Conservation (phyloP, 2,888 invertebrate genomes). For the Germaria angustata region DNA sequence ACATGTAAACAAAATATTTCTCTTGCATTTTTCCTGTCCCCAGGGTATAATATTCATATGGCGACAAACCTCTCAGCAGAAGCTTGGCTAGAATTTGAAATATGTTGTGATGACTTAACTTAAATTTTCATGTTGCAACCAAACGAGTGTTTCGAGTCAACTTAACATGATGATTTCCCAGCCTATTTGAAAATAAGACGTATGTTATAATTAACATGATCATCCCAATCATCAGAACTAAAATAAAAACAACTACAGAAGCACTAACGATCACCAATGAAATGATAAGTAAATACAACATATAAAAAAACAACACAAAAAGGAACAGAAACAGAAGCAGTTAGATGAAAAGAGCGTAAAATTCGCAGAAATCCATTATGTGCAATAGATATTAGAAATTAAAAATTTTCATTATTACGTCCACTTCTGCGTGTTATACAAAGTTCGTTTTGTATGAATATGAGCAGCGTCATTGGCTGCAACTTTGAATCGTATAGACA, state of each 20-base stretch:
- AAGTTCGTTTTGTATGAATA: conserved; percentile 32
- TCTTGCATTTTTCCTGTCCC: conserved; percentile 27
- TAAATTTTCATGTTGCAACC: neutral
- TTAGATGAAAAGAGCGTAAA: conserved; percentile 46
- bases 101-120: conserved; percentile 65
- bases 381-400: conserved; percentile 62
- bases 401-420: conserved; percentile 63
- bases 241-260: conserved; percentile 17
- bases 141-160: neutral
- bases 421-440: conserved; percentile 24
- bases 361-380: conserved; percentile 66
- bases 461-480: conserved; percentile 23
- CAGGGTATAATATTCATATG: conserved; percentile 24
- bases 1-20: conserved; percentile 61
- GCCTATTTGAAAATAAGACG: conserved; percentile 56
- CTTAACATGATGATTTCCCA: conserved; percentile 42
- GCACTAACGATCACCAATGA: conserved; percentile 25
- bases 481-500: conserved; percentile 31
- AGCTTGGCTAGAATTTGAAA: conserved; percentile 48
- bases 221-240: conserved; percentile 36
- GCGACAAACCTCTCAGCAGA: neutral
- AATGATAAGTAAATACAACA: neutral
- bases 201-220: conserved; percentile 61
- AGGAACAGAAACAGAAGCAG: conserved; percentile 51
- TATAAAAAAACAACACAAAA: neutral